phyloP scores from a whole-genome alignment of 1,140 invertebrate genomes.

The Eubasilissa regina region DNA sequence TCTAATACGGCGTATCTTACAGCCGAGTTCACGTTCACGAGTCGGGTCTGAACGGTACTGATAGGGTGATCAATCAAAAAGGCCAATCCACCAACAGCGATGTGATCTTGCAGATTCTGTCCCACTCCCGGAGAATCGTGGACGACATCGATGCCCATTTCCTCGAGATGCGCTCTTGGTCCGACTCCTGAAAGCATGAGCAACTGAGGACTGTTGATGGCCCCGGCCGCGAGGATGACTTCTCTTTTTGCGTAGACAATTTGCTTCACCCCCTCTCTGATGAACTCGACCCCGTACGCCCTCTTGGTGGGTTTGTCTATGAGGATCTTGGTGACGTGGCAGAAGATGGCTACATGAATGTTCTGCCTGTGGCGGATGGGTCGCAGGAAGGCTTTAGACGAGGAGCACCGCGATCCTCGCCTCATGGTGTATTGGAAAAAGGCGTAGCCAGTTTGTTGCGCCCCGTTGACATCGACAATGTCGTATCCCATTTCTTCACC shows the following conservation, averaged over 20 bases:
- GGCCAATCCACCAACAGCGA: slow-evolving; percentile 83
- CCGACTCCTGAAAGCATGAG: slow-evolving; percentile 91
- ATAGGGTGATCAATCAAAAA: slow-evolving; percentile 87
- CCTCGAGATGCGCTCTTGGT: slow-evolving; percentile 78
- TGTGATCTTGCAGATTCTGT: slow-evolving; percentile 88
- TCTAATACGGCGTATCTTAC: slow-evolving; percentile 84
- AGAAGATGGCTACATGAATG: slow-evolving; percentile 82
- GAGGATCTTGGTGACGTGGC: slow-evolving; percentile 83
- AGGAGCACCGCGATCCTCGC: slow-evolving; percentile 82
- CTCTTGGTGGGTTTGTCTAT: slow-evolving; percentile 80
- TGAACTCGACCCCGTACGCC: slow-evolving; percentile 85
- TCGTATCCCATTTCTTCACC: slow-evolving; percentile 93
- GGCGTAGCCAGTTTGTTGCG: slow-evolving; percentile 86
- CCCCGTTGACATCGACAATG: slow-evolving; percentile 83
- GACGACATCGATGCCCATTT: slow-evolving; percentile 79
- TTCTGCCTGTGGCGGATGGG: slow-evolving; percentile 82
- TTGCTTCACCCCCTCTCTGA: slow-evolving; percentile 77
- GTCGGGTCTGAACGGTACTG: slow-evolving; percentile 81
- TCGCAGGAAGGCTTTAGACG: slow-evolving; percentile 86
- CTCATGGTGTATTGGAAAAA: slow-evolving; percentile 89
- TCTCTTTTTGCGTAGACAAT: slow-evolving; percentile 81
- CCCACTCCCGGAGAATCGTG: slow-evolving; percentile 84
- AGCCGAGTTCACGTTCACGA: slow-evolving; percentile 85
- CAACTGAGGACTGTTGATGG: slow-evolving; percentile 84
- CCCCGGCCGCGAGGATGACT: slow-evolving; percentile 85